Evolutionary conservation across 2,797 vertebrate genomes (phyloP), one percentile per base, ranked within the genome.

Genomic region (Cuculus canorus): DNA sequence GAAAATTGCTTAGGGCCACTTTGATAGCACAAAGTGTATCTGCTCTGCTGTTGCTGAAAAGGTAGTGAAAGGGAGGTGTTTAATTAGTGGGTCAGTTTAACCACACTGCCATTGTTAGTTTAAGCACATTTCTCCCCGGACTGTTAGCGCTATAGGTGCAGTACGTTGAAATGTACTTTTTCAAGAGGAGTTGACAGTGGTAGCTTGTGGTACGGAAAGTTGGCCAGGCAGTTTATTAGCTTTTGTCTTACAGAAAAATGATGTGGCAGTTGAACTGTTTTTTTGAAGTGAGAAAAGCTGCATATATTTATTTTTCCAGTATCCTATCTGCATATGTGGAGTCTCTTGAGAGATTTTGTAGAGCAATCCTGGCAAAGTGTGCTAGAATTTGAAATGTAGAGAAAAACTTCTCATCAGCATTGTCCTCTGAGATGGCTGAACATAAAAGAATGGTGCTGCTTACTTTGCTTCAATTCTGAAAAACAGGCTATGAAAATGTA

Each of bases 1-100:
- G 81, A 43, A 90, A 82, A 82, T 85, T 75, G 84, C 82, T 86
- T 71, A 37, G 92, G 80, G 85, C 61, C 28, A 27, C 66, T 90
- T 86, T 12, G 79, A 54, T 91, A 70, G 77, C 73, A 35, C 45
- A 63, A 86, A 59, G 41, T 47, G 32, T 80, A 35, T 39, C 63
- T 92, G 72, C 72, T 82, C 68, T 92, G 85, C 48, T 86, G 4
- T 70, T 75, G 22, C 45, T 52, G 60, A 53, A 68, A 73, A 85
- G 68, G 77, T 59, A 86, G 56, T 39, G 82, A 54, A 82, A 80
- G 87, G 45, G 82, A 80, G 63, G 50, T 80, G 53, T 77, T 89
- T 94, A 92, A 92, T 95, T 93, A 94, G 35, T 59, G 73, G 56
- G 63, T 87, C 57, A 48, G 13, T 91, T 95, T 90, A 95, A 91